Evolutionary conservation across 2,113 vertebrate genomes (phyloP).

Genomic region (Ellobius talpinus): DNA sequence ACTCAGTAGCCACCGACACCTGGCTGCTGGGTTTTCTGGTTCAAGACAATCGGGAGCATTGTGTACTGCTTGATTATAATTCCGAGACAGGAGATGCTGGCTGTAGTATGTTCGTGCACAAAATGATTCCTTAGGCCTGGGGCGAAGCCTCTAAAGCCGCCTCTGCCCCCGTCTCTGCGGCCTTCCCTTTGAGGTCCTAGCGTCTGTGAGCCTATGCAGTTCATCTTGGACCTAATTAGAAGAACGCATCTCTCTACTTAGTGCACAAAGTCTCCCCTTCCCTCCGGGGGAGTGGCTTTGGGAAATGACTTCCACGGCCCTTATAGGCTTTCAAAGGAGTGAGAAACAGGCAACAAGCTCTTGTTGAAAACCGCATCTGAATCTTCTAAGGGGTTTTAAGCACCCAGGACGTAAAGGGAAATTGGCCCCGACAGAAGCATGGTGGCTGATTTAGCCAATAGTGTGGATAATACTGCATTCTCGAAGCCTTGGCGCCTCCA

Average conservation of each 20-base stretch:
- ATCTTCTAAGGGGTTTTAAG: neutral
- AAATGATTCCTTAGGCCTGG: neutral
- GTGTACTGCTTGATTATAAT: neutral
- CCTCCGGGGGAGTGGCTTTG: neutral
- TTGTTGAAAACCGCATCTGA: neutral
- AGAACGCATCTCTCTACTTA: rapidly evolving
- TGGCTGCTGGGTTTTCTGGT: neutral
- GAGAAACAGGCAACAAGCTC: neutral
- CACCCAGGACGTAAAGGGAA: conserved; percentile 7
- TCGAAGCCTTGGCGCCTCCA: neutral
- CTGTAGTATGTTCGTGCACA: rapidly evolving
- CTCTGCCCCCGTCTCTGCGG: neutral
- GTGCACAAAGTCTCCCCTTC: rapidly evolving
- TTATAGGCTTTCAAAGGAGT: neutral
- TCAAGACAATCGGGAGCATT: neutral
- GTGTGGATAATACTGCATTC: neutral
- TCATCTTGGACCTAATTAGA: rapidly evolving
- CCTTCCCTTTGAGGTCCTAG: rapidly evolving
- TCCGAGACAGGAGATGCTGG: too few relatives aligned
- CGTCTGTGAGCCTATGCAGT: rapidly evolving
- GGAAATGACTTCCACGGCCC: neutral
- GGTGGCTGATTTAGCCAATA: neutral
- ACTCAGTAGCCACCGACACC: rapidly evolving
- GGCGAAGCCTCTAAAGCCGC: rapidly evolving
- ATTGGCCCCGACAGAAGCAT: neutral